A percentile compares a stretch with the other conserved stretches of the same genome.
These are phyloP conservation scores for Avahi laniger DNA, from an alignment of 2,797 vertebrate genomes.

Conservation along the genomic window DNA sequence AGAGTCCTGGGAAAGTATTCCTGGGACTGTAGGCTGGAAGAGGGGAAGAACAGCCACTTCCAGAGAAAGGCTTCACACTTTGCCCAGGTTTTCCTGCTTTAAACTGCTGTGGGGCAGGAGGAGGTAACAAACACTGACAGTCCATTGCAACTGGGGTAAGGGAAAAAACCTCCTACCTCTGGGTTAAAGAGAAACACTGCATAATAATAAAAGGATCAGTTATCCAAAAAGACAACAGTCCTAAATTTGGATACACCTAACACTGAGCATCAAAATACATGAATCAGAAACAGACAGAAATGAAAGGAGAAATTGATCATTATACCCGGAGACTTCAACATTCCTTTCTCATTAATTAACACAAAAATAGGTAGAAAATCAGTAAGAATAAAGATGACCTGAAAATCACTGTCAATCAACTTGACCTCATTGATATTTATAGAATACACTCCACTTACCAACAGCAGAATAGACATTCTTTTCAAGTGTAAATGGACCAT, in stretches of 20 bases:
- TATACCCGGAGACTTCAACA: background rate
- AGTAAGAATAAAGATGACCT: constrained; percentile 2
- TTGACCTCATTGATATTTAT: background rate
- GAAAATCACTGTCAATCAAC: background rate
- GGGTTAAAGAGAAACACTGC: background rate
- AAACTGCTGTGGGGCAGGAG: background rate
- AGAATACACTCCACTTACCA: background rate
- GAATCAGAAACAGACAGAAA: background rate
- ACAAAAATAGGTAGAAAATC: background rate
- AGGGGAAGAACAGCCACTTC: background rate
- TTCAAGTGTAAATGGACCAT: background rate
- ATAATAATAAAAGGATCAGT: background rate
- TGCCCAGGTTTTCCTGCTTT: background rate
- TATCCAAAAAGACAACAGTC: background rate
- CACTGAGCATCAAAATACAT: background rate
- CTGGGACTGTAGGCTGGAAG: background rate
- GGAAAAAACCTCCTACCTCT: background rate
- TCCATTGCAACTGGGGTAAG: background rate
- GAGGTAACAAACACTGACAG: background rate
- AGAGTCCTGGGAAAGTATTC: background rate
- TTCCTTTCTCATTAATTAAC: background rate
- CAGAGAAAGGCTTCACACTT: background rate
- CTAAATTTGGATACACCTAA: background rate
- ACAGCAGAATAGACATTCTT: background rate
- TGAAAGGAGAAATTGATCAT: background rate